Evolutionary conservation across 2,113 vertebrate species (phyloP).

Genomic region (rabbit (Oryctolagus cuniculus)): DNA sequence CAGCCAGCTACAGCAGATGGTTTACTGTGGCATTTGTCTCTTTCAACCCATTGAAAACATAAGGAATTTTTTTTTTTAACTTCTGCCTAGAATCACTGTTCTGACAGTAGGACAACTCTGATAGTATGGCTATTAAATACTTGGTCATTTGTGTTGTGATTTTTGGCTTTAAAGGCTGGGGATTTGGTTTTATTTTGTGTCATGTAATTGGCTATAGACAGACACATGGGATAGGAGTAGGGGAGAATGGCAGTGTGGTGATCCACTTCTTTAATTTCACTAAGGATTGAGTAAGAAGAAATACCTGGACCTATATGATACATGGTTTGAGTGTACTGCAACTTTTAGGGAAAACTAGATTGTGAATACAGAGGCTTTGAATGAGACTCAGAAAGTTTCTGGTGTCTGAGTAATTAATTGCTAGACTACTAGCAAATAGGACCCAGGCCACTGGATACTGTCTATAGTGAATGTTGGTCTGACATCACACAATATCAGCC

Average conservation of each 20-base stretch:
- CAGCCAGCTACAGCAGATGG: background rate
- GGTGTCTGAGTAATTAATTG: conserved; percentile 43
- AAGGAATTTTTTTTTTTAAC: background rate
- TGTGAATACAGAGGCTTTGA: conserved; percentile 1
- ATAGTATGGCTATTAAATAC: background rate
- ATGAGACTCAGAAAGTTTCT: conserved; percentile 25
- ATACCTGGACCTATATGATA: background rate
- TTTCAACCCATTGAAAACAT: background rate
- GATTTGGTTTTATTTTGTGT: background rate
- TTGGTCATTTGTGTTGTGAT: background rate
- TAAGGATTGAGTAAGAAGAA: background rate
- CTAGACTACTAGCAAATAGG: conserved; percentile 8
- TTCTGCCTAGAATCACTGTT: background rate
- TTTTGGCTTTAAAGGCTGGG: background rate
- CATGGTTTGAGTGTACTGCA: background rate
- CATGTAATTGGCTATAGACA: background rate
- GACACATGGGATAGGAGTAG: background rate
- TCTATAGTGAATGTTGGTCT: background rate
- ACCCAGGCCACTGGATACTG: background rate
- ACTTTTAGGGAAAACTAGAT: background rate
- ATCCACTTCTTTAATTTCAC: background rate
- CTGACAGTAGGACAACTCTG: background rate
- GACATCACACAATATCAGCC: background rate
- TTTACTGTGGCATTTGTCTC: background rate
- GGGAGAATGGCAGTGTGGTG: background rate